Evolutionary conservation across 2,888 invertebrate genomes (phyloP), one percentile per base, ranked within the genome.

Genomic region (Papilio elwesi): DNA sequence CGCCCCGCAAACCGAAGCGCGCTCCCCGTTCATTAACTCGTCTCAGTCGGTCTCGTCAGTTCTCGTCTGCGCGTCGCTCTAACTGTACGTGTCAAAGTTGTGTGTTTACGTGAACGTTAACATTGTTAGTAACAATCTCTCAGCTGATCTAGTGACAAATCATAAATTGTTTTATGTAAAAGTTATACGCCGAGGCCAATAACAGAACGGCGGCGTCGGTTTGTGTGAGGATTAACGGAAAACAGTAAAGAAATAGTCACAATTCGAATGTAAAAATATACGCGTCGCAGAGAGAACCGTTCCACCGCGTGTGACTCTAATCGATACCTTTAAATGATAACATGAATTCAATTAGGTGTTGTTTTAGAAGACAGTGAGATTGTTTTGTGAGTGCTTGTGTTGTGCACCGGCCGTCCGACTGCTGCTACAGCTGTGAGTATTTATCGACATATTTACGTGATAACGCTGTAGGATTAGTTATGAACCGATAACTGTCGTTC

Each of bases 241-340:
- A 77, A 74, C 81, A 79, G 79, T 80, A 83, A 87, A 90, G 90
- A 91, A 90, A 90, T 90, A 88, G 89, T 87, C 78, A 73, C 80
- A 84, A 84, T n/a, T 85, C 82, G 86, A 90, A 91, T 90, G 89
- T 91, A 92, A 91, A 92, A 93, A 92, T 92, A 93, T 89, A 90
- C 88, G 87, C 90, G 90, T 90, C 91, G 88, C 72, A 53, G 82
- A 85, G 87, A 90, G 90, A 86, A 87, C 86, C 83, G 88, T 85
- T 83, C 84, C 81, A 83, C 88, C 87, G 88, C 90, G 90, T 92
- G 92, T 90, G 90, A 90, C 91, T 73, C 68, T 91, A 92, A 93
- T 93, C 93, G 92, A 93, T 93, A 93, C 81, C 90, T 93, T 89
- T 91, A 91, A 93, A 93, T 92, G 91, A 91, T 93, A 93, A 91